These are phyloP conservation scores for Rotaria socialis DNA, from an alignment of 2,888 invertebrate species.

Conservation along the genomic window DNA sequence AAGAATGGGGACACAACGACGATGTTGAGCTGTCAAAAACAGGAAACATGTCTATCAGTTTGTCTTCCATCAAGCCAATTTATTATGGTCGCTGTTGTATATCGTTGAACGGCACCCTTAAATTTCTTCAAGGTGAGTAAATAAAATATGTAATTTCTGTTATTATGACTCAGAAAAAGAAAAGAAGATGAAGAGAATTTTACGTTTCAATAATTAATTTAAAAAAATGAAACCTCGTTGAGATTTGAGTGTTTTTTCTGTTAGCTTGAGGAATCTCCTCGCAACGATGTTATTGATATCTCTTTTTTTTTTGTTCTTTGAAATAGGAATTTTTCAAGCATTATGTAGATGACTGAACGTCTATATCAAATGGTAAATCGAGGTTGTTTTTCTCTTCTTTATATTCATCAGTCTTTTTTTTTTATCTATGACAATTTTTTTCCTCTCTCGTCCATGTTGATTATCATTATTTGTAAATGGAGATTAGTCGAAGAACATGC, in stretches of 20 bases:
- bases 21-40: neutral
- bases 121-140: neutral
- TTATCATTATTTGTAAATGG: slow-evolving; percentile 12
- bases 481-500: neutral
- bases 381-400: neutral
- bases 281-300: neutral
- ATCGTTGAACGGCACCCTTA: neutral
- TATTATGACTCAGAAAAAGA: neutral
- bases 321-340: neutral
- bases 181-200: neutral
- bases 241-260: neutral
- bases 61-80: neutral
- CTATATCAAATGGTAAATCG: neutral
- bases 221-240: neutral
- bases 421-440: neutral
- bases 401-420: neutral
- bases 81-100: neutral
- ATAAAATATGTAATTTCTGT: neutral
- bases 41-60: neutral
- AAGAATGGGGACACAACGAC: neutral
- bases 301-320: neutral
- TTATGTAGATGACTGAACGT: neutral
- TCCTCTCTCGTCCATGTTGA: neutral
- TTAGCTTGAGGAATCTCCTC: neutral
- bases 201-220: neutral